These are phyloP conservation scores for Pangasius krempfi DNA, from an alignment of 2,797 vertebrate species.

Conservation along the genomic window DNA sequence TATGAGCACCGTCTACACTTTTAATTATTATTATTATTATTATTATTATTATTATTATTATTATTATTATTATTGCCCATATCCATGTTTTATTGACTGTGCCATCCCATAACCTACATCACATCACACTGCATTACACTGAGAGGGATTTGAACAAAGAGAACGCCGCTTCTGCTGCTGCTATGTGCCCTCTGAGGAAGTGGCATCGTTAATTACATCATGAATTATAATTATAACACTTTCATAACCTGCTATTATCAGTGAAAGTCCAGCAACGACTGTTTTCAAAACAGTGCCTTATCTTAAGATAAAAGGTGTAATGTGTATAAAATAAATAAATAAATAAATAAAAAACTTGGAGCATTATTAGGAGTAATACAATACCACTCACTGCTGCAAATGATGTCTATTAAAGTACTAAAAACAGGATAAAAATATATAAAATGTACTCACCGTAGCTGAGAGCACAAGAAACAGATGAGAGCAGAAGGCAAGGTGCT, in stretches of 20 bases:
- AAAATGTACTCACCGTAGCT: not conserved
- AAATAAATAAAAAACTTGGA: not conserved
- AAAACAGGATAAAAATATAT: not conserved
- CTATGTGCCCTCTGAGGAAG: not conserved
- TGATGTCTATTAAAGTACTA: not conserved
- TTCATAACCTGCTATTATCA: not conserved
- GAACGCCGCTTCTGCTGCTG: not conserved
- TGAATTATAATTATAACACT: not conserved
- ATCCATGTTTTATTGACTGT: not conserved
- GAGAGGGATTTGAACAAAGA: constrained; percentile 4
- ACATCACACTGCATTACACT: not conserved
- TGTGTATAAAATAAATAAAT: not conserved
- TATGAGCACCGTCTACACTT: not conserved
- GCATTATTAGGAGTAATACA: not conserved
- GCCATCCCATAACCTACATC: not conserved
- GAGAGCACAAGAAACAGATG: not conserved
- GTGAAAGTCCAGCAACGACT: not conserved
- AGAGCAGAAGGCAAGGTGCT: not conserved
- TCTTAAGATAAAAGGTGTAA: not conserved
- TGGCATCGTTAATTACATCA: not conserved
- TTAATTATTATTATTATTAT: too few relatives aligned
- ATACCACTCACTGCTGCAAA: too few relatives aligned
- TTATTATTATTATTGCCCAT: not conserved
- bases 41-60: not conserved
- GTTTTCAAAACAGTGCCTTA: not conserved